Base-by-base conservation (phyloP, 2,113 vertebrate genomes). In the Protomyctophum bolini region DNA sequence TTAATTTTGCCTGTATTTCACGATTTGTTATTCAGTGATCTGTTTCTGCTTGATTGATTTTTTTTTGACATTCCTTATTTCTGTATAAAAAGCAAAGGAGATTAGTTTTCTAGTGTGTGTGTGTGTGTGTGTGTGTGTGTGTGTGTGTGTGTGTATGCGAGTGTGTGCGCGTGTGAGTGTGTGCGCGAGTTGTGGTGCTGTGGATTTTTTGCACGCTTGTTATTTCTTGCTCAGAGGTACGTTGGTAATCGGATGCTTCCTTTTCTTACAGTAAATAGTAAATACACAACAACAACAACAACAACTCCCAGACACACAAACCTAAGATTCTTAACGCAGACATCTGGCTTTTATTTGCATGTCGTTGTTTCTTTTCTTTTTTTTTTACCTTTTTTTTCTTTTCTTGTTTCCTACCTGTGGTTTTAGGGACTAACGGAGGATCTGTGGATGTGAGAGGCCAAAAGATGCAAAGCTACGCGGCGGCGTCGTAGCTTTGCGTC, bases 191-290 rank as follows among this genome's bases (percentile, higher is more conserved):
- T 87, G 84, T 89, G 85, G 83, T 92, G 88, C 83, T 85, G 85
- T 93, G 89, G 83, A 90, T 82, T 91, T 82, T 91, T 91, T 91
- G 87, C 86, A 91, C 86, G 86, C 91, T 88, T 87, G 88, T 88
- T 84, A 21, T 73, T 70, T 84, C 75, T 67, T 74, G 60, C 84
- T 89, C 62, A 82, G 86, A 87, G 61, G 21, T 21, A 21, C 21
- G 21, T 71, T 73, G 79, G 72, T 41, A 79, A 77, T 73, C 70
- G 85, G 79, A 83, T 47, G 80, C 79, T 77, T 64, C 21, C 73
- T 86, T 88, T 86, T 82, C 51, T 49, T 33, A 63, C 73, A 9
- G 58, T 63, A 63, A 21, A 73, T 73, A 64, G 72, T 41, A 41
- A 41, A 75, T 51, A 56, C 54, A 81, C 76, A n/a, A n/a, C n/a